Percentiles rank a stretch among this genome's conserved stretches.
These are phyloP conservation scores for Tragelaphus strepsiceros DNA, from an alignment of 2,113 vertebrate species.

Conservation along the genomic window DNA sequence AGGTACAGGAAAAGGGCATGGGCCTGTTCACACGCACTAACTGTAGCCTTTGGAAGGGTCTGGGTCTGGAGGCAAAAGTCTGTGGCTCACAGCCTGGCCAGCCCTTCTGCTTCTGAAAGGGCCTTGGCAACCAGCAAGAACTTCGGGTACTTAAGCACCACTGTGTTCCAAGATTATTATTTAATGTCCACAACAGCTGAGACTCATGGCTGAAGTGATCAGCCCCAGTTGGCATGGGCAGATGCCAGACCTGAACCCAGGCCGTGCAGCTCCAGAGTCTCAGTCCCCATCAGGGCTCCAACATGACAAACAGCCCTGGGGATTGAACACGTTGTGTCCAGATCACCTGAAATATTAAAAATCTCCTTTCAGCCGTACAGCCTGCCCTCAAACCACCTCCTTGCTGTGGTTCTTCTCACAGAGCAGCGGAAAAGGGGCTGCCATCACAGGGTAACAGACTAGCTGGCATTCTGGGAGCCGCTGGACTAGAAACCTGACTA, in stretches of 20 bases:
- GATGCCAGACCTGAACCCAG: fast-evolving
- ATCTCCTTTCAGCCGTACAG: background rate
- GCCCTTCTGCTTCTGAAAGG: background rate
- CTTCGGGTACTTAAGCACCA: background rate
- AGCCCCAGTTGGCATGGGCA: fast-evolving
- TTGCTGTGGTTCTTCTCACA: background rate
- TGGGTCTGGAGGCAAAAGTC: background rate
- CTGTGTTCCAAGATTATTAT: background rate
- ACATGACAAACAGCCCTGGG: background rate
- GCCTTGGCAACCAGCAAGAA: background rate
- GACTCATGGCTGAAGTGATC: background rate
- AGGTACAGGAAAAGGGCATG: background rate
- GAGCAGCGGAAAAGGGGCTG: background rate
- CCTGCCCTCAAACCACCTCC: background rate
- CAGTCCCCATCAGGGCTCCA: background rate
- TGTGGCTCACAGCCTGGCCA: background rate
- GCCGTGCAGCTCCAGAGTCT: background rate
- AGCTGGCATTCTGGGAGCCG: background rate
- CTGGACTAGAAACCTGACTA: background rate
- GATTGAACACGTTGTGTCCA: background rate
- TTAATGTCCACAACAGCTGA: background rate
- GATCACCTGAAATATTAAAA: background rate
- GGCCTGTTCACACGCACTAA: background rate
- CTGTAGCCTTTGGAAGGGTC: background rate
- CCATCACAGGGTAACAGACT: too few relatives aligned